phyloP scores from a whole-genome alignment of 2,113 vertebrate species.

The Chiloscyllium plagiosum region DNA sequence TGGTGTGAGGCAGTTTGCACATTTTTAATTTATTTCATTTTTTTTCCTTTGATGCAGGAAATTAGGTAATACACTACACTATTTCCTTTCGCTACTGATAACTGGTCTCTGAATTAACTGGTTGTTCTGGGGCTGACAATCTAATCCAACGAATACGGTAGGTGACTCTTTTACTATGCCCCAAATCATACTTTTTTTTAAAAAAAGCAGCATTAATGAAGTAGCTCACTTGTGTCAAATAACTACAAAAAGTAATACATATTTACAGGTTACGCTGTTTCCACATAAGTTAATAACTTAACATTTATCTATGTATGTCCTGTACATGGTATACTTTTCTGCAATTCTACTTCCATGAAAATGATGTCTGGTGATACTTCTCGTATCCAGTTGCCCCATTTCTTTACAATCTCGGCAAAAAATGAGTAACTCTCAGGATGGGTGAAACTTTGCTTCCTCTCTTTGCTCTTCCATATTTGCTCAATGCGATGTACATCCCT shows the following conservation, averaged over 20 bases:
- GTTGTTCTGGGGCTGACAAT: not conserved
- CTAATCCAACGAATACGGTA: not conserved
- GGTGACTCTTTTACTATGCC: not conserved
- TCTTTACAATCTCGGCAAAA: conserved; percentile 19
- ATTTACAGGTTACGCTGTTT: conserved; percentile 26
- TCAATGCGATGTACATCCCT: conserved; percentile 30
- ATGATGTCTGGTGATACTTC: not conserved
- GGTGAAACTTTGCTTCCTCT: conserved; percentile 35
- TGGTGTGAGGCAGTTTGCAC: too few relatives aligned
- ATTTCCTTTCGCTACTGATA: not conserved
- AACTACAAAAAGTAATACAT: conserved; percentile 21
- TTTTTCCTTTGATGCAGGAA: not conserved
- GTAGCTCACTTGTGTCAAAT: not conserved
- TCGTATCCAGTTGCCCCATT: not conserved
- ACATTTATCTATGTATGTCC: not conserved
- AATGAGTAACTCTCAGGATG: conserved; percentile 13
- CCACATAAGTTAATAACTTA: conserved; percentile 36
- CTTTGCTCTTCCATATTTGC: conserved; percentile 21
- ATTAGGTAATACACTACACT: not conserved
- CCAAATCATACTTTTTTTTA: not conserved
- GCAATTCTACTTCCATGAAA: conserved; percentile 9
- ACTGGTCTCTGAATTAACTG: not conserved
- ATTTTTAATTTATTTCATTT: not conserved
- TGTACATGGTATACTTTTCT: conserved; percentile 30
- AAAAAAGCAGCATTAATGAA: conserved; percentile 26